Evolutionary conservation across 2,888 invertebrate genomes (phyloP), one percentile per base, ranked within the genome.

Genomic region (Philhelius pedissequus): DNA sequence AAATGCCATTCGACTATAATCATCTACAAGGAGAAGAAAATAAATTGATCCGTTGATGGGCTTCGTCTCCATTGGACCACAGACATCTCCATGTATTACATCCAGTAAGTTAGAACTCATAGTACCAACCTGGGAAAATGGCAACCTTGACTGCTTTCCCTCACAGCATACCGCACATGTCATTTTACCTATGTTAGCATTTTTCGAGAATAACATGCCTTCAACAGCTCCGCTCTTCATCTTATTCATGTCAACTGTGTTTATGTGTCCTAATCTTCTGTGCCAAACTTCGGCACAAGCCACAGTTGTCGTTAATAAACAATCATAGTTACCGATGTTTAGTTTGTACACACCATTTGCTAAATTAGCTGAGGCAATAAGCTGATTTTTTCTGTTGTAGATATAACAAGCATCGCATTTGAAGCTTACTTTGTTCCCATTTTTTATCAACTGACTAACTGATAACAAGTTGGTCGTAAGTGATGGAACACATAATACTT

Each of bases 21-120:
- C 89, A 88, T 91, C 90, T 56, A 89, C 88, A 40, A 91, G 88
- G 3, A 88, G 88, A 20, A 90, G 70, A 70, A 89, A 89, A 83
- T 90, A 90, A 50, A 77, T 88, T 1, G 86, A 86, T 4, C 89
- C 88, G 5, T 88, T 89, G 7, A 87, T 56, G 0, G 90, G 90
- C 15, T 64, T 56, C 2, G 68, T 80, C 73, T 89, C 88, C 89
- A 90, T 90, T 7, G 89, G 89, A n/a, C 90, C 90, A 86, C 76
- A 76, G 9, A 81, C 18, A 25, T 70, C 81, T 40, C 35, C 45
- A 35, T 74, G 69, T 27, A 75, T 69, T 1, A 75, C 7, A 54
- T 75, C 50, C 7, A 38, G 38, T 38, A 38, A 2, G 1, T 15
- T 13, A 1, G 15, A 38, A 60, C 64, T 76, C 13, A 18, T 69